Evolutionary conservation across 2,797 vertebrate species (phyloP).

Genomic region (Galaxias olidus): DNA sequence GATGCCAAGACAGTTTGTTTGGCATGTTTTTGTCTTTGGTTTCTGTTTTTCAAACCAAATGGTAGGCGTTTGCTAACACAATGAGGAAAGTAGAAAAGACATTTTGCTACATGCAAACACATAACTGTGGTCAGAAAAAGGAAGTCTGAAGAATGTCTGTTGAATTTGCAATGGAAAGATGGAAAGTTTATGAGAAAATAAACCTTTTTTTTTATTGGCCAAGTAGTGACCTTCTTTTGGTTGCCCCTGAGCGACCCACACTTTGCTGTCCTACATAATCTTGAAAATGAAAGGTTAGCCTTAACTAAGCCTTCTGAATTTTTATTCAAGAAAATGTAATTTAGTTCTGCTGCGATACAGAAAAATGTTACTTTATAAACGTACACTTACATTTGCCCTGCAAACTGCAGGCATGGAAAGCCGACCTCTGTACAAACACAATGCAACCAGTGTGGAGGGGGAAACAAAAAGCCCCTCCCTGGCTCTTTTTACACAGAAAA

Average conservation of each 20-base stretch:
- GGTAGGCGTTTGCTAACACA: constrained; percentile 70
- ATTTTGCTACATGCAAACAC: constrained; percentile 69
- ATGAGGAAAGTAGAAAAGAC: constrained; percentile 71
- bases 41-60: constrained; percentile 54
- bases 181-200: constrained; percentile 73
- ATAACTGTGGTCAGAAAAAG: constrained; percentile 69
- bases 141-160: constrained; percentile 72
- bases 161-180: constrained; percentile 77
- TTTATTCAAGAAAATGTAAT: no score
- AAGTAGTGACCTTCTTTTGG: constrained; percentile 55
- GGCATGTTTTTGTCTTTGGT: constrained; percentile 31
- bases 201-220: constrained; percentile 64
- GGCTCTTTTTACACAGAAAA: no score
- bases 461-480: no score
- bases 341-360: no score
- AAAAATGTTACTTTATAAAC: no score
- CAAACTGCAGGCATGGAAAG: no score
- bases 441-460: no score
- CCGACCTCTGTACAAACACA: no score
- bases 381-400: no score
- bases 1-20: constrained; percentile 19
- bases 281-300: no score
- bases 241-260: constrained; percentile 5
- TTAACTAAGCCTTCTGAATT: no score
- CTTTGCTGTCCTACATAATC: no score